Conservation (phyloP, 92 coral and sea anemone genomes). For the Epizoanthus rinbou region DNA sequence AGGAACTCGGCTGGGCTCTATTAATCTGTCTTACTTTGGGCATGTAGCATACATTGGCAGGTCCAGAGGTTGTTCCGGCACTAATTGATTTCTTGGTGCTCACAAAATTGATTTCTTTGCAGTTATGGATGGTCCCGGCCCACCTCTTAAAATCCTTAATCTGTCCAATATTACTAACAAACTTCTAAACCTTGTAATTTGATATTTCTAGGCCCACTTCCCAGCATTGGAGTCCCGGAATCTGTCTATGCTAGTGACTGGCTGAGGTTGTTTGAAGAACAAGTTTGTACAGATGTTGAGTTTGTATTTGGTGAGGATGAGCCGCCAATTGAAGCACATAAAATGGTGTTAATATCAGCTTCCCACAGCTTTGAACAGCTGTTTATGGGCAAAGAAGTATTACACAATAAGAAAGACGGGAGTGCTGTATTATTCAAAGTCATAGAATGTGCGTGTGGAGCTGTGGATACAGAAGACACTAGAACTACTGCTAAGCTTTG, state of each 20-base stretch:
- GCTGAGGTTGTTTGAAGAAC: slow-evolving; percentile 57
- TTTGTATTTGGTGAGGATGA: slow-evolving; percentile 56
- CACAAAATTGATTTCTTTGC: too few relatives aligned
- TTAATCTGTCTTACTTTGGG: too few relatives aligned
- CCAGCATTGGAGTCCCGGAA: slow-evolving; percentile 58
- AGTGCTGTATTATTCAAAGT: not conserved
- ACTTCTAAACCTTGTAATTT: not conserved
- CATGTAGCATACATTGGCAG: too few relatives aligned
- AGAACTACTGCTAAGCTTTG: not conserved
- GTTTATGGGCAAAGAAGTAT: slow-evolving; percentile 40
- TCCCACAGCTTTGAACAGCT: slow-evolving; percentile 64
- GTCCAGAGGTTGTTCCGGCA: too few relatives aligned
- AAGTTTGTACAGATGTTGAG: slow-evolving; percentile 58
- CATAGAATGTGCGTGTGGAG: slow-evolving; percentile 17
- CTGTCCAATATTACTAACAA: not conserved
- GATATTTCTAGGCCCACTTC: slow-evolving; percentile 64
- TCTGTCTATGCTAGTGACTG: slow-evolving; percentile 71
- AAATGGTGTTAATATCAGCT: slow-evolving; percentile 70
- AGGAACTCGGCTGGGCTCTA: too few relatives aligned
- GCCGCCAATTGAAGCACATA: slow-evolving; percentile 73
- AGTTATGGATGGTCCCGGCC: too few relatives aligned
- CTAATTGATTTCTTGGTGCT: too few relatives aligned
- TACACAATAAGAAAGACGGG: not conserved
- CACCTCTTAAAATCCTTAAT: too few relatives aligned
- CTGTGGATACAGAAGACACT: not conserved